Evolutionary conservation across 2,888 invertebrate species (phyloP).

Genomic region (Conomelus anceps): DNA sequence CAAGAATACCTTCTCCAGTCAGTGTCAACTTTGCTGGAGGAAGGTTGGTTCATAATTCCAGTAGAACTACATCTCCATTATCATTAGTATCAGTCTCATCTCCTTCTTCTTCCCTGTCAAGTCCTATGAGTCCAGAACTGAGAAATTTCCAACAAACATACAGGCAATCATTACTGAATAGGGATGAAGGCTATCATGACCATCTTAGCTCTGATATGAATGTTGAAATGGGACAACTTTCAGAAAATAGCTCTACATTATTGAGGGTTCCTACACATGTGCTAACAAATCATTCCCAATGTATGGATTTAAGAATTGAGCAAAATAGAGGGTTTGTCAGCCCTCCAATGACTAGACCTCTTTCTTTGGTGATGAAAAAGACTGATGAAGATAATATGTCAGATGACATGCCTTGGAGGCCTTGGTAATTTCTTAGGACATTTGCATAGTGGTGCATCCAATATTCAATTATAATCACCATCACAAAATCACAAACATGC

Average conservation of each 20-base stretch:
- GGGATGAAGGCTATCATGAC: not conserved
- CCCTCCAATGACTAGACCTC: not conserved
- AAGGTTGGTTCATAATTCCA: too few relatives aligned
- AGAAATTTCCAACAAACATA: not conserved
- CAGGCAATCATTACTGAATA: not conserved
- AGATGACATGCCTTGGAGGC: slow-evolving; percentile 1
- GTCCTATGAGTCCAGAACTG: not conserved
- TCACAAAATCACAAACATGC: too few relatives aligned
- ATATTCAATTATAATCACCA: too few relatives aligned
- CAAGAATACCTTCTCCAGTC: not conserved
- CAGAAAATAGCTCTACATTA: not conserved
- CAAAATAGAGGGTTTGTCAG: not conserved
- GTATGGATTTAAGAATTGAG: not conserved
- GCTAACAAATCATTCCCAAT: not conserved
- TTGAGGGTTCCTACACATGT: not conserved
- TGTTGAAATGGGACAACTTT: not conserved
- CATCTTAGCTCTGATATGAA: not conserved
- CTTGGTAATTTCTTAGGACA: not conserved
- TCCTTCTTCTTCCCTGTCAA: not conserved
- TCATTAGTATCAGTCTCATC: not conserved
- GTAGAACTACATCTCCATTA: not conserved
- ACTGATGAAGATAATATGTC: not conserved
- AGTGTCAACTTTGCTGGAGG: not conserved
- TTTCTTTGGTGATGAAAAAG: not conserved
- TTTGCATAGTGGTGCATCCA: too few relatives aligned